These are phyloP conservation scores for Drosophila aff. DNA, from an alignment of 1,140 invertebrate species.

Conservation along the genomic window DNA sequence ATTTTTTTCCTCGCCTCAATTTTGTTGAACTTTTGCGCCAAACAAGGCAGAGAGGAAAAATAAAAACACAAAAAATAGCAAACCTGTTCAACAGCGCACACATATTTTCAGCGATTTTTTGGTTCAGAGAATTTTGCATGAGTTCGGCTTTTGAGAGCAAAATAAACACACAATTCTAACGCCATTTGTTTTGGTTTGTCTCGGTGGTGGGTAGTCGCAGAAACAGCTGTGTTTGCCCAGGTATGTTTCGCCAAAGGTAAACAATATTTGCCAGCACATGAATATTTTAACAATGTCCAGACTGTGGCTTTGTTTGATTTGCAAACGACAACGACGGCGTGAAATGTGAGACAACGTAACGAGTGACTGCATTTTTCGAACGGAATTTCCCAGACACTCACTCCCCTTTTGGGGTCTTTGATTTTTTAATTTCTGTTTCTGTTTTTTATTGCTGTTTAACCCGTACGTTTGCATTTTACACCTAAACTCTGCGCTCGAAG, in stretches of 20 bases:
- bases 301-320: slow-evolving; percentile 53
- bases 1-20: slow-evolving; percentile 22
- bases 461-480: slow-evolving; percentile 21
- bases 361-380: slow-evolving; percentile 55
- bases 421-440: slow-evolving; percentile 32
- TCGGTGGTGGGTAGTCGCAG: slow-evolving; percentile 8
- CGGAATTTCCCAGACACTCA: slow-evolving; percentile 54
- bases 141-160: slow-evolving; percentile 17
- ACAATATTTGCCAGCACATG: slow-evolving; percentile 24
- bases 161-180: slow-evolving; percentile 56
- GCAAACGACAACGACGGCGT: slow-evolving; percentile 34
- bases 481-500: slow-evolving; percentile 18
- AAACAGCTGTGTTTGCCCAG: slow-evolving; percentile 76
- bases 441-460: slow-evolving; percentile 58
- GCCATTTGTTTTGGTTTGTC: slow-evolving; percentile 39
- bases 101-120: slow-evolving; percentile 51
- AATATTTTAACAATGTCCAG: slow-evolving; percentile 47
- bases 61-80: slow-evolving; percentile 34
- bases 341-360: slow-evolving; percentile 52
- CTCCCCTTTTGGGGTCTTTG: slow-evolving; percentile 41
- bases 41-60: slow-evolving; percentile 34
- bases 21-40: slow-evolving; percentile 72
- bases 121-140: slow-evolving; percentile 41
- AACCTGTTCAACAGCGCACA: slow-evolving; percentile 70
- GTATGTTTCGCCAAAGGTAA: slow-evolving; percentile 46